Conservation (phyloP, 2,113 vertebrate species). For the Colius striatus region DNA sequence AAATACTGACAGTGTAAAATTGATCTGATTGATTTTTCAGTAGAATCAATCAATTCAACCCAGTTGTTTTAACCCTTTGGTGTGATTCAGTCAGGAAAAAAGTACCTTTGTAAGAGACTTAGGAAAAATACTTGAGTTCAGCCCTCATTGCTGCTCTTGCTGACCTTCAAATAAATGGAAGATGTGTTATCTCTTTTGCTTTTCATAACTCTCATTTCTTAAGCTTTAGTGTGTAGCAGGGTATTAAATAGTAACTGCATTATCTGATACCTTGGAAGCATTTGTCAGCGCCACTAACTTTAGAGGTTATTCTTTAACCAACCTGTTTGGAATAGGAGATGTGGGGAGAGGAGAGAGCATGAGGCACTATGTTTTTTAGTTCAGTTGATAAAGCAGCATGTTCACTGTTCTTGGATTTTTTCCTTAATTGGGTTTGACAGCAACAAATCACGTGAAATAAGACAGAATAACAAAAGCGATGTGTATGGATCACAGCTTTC, state of each 20-base stretch:
- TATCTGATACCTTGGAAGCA: not conserved
- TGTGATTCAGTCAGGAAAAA: not conserved
- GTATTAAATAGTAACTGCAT: conserved; percentile 41
- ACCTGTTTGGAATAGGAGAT: not conserved
- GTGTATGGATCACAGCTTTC: not conserved
- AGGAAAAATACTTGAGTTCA: not conserved
- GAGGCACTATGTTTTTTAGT: not conserved
- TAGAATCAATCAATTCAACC: not conserved
- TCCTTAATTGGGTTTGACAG: not conserved
- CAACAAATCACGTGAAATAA: not conserved
- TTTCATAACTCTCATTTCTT: not conserved
- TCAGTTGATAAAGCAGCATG: not conserved
- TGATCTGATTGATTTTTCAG: not conserved
- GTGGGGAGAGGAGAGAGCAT: not conserved
- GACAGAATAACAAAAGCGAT: not conserved
- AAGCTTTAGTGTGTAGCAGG: not conserved
- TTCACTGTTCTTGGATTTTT: not conserved
- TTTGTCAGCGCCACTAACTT: not conserved
- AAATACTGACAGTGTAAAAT: not conserved
- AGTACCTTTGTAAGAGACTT: not conserved
- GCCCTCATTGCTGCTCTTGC: not conserved
- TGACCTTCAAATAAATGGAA: not conserved
- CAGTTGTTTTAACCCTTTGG: not conserved
- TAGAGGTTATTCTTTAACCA: conserved; percentile 42
- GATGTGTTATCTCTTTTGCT: not conserved